These are phyloP conservation scores for Hydrolagus affinis DNA, from an alignment of 2,113 vertebrate species.

Conservation along the genomic window DNA sequence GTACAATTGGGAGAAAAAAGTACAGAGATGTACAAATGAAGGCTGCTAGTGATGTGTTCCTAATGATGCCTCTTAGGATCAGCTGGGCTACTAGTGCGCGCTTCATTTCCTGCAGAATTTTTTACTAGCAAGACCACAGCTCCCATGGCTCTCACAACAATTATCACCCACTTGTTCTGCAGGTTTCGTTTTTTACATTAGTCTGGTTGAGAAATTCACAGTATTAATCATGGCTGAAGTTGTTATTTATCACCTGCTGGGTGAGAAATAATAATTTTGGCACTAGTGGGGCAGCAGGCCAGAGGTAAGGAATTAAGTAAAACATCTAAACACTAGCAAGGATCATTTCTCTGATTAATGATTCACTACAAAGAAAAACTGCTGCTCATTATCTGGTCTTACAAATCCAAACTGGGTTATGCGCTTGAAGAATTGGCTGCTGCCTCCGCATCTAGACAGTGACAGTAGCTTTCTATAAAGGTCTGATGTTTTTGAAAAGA, in stretches of 20 bases:
- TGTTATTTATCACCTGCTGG: conserved; percentile 79
- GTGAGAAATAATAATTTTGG: conserved; percentile 84
- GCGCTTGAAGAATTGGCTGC: conserved; percentile 39
- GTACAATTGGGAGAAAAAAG: conserved; percentile 1
- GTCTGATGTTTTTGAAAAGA: conserved; percentile 23
- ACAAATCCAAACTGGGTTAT: conserved; percentile 53
- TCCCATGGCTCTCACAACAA: conserved; percentile 68
- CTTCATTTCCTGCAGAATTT: conserved; percentile 63
- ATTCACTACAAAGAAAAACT: conserved; percentile 63
- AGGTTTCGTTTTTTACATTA: conserved; percentile 55
- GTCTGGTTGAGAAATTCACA: conserved; percentile 61
- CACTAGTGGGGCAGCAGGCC: conserved; percentile 73
- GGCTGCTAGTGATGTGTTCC: conserved; percentile 49
- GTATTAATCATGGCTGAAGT: conserved; percentile 74
- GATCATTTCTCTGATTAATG: conserved; percentile 84
- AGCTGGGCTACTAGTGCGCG: conserved; percentile 53
- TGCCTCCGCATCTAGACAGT: neutral
- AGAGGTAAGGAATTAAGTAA: conserved; percentile 85
- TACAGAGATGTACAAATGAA: conserved; percentile 38
- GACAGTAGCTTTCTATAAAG: conserved; percentile 21
- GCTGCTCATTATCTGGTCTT: conserved; percentile 63
- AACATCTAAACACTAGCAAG: conserved; percentile 74
- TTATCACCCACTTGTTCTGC: conserved; percentile 72
- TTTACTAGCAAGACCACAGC: conserved; percentile 52
- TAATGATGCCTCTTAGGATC: conserved; percentile 68